Percentiles rank a stretch among this genome's conserved stretches.
Conservation (phyloP, 2,113 vertebrate species). For the Gambusia holbrooki region DNA sequence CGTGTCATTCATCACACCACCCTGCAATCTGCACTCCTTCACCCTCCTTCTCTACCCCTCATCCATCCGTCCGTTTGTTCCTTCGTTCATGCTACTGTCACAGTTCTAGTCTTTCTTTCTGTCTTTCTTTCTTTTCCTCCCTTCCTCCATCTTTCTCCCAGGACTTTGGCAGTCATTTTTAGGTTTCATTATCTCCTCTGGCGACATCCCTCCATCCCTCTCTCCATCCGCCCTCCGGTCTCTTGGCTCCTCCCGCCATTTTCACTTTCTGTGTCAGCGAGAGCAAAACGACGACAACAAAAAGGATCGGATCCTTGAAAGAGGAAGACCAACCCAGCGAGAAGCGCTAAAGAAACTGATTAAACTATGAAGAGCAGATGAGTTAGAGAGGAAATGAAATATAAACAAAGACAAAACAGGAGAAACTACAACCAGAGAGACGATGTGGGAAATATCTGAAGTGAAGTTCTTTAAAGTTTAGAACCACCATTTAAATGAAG, state of each 20-base stretch:
- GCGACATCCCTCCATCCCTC: slow-evolving; percentile 46
- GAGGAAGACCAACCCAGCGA: background rate
- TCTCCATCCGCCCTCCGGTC: slow-evolving; percentile 23
- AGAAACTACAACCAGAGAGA: background rate
- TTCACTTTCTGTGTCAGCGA: slow-evolving; percentile 22
- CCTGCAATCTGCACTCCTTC: slow-evolving; percentile 68
- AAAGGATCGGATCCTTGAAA: background rate
- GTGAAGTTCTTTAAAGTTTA: background rate
- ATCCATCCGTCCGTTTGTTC: slow-evolving; percentile 1
- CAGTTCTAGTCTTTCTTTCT: background rate
- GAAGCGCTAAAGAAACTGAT: background rate
- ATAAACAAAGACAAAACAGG: background rate
- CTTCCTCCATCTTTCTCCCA: slow-evolving; percentile 20
- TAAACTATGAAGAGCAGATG: background rate
- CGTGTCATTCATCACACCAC: slow-evolving; percentile 79
- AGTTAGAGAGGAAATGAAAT: background rate
- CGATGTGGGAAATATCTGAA: background rate
- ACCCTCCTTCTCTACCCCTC: slow-evolving; percentile 41
- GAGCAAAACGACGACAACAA: background rate
- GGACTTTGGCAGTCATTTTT: slow-evolving; percentile 51
- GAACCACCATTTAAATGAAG: too few relatives aligned
- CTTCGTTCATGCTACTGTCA: background rate
- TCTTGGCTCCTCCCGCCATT: slow-evolving; percentile 16
- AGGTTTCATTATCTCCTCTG: slow-evolving; percentile 65
- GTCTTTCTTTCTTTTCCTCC: slow-evolving; percentile 1